A percentile compares a stretch with the other conserved stretches of the same genome.
Conservation (phyloP, 2,113 vertebrate genomes). For the Protomyctophum bolini region DNA sequence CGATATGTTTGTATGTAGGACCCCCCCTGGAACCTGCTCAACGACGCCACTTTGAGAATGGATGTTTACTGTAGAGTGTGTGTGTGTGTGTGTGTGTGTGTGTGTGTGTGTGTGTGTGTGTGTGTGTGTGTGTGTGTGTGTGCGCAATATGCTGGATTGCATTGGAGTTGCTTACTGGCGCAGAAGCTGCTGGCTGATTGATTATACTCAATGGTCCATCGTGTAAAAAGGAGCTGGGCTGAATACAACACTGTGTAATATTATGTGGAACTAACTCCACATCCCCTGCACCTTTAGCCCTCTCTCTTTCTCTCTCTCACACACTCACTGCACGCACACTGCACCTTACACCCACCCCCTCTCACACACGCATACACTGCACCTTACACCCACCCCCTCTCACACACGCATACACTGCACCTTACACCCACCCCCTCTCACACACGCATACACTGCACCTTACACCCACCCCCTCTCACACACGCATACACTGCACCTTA, state of each 20-base stretch:
- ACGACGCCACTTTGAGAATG: too few species aligned
- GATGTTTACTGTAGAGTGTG: too few species aligned
- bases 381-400: constrained; percentile 46
- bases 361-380: constrained; percentile 16
- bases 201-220: constrained; percentile 55
- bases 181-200: constrained; percentile 61
- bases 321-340: constrained; percentile 1
- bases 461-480: constrained; percentile 38
- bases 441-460: too few species aligned
- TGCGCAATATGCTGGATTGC: constrained; percentile 6
- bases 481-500: neutral
- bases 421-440: constrained; percentile 38
- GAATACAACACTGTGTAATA: constrained; percentile 65
- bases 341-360: too few species aligned
- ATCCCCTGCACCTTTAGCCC: constrained; percentile 46
- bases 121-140: constrained; percentile 21
- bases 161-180: constrained; percentile 15
- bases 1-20: too few species aligned
- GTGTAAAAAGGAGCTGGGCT: constrained; percentile 56
- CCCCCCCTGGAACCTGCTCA: too few species aligned
- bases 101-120: neutral
- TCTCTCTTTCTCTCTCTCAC: constrained; percentile 1
- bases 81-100: neutral
- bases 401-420: neutral
- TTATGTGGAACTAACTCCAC: constrained; percentile 52